Conservation (phyloP, 2,888 invertebrate species). For the Microdon myrmicae region DNA sequence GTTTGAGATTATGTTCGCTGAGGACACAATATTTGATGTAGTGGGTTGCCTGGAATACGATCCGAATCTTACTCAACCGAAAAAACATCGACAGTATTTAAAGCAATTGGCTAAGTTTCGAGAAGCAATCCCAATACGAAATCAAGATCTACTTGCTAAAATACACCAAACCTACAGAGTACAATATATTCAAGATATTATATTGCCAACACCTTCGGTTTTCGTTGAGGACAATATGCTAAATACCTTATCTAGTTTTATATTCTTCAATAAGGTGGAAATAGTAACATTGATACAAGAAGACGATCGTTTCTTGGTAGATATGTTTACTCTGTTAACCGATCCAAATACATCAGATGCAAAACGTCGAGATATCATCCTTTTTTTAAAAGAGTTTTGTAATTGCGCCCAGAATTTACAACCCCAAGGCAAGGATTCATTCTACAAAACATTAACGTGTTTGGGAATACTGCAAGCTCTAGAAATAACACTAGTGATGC, state of each 20-base stretch:
- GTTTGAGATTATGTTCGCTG: slow-evolving; percentile 97
- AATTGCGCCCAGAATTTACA: slow-evolving; percentile 99
- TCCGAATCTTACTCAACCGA: slow-evolving; percentile 84
- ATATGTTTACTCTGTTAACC: slow-evolving; percentile 92
- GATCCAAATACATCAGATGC: slow-evolving; percentile 86
- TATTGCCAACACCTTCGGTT: slow-evolving; percentile 97
- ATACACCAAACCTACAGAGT: slow-evolving; percentile 99
- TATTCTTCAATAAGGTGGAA: slow-evolving; percentile 99
- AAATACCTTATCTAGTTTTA: slow-evolving; percentile 96
- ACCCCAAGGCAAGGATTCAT: slow-evolving; percentile 95
- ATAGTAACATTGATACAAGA: slow-evolving; percentile 98
- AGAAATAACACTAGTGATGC: slow-evolving; percentile 90
- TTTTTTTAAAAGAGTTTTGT: slow-evolving; percentile 99
- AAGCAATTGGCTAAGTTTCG: slow-evolving; percentile 90
- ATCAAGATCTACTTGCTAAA: slow-evolving; percentile 93
- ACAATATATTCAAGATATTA: slow-evolving; percentile 99
- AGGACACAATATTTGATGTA: slow-evolving; percentile 96
- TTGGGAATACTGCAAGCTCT: slow-evolving; percentile 89
- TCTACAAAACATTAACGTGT: slow-evolving; percentile 93
- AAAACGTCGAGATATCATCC: slow-evolving; percentile 91
- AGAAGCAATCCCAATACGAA: slow-evolving; percentile 94
- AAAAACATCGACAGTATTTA: slow-evolving; percentile 95
- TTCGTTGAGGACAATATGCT: slow-evolving; percentile 99
- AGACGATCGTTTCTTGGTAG: slow-evolving; percentile 95
- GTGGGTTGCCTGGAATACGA: slow-evolving; percentile 99